These are phyloP conservation scores for Drosophila elegans DNA, from an alignment of 1,140 invertebrate genomes.

Conservation along the genomic window DNA sequence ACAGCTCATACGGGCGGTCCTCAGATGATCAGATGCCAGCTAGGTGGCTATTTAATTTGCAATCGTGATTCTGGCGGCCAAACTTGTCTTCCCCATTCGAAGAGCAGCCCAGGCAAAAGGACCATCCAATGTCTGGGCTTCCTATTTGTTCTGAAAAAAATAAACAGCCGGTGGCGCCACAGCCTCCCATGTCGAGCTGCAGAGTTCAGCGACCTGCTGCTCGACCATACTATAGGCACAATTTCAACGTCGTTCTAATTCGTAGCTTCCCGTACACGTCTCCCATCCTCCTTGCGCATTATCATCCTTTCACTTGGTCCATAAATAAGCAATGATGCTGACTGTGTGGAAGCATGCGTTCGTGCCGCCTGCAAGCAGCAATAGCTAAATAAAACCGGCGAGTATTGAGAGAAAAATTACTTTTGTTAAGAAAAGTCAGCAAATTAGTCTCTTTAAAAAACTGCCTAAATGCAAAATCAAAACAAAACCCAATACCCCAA, in stretches of 20 bases:
- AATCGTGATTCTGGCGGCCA: slow-evolving; percentile 22
- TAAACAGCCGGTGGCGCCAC: slow-evolving; percentile 14
- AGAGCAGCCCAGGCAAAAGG: slow-evolving; percentile 7
- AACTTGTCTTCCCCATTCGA: neutral
- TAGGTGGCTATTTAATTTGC: slow-evolving; percentile 5
- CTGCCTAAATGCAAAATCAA: too few species aligned
- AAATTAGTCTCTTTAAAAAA: slow-evolving; percentile 14
- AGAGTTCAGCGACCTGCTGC: slow-evolving; percentile 63
- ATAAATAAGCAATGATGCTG: slow-evolving; percentile 61
- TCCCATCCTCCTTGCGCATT: neutral
- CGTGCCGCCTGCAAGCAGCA: slow-evolving; percentile 5
- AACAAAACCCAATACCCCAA: too few species aligned
- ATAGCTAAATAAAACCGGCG: slow-evolving; percentile 26
- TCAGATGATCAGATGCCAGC: slow-evolving; percentile 3
- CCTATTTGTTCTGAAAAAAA: slow-evolving; percentile 32
- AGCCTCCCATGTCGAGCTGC: neutral
- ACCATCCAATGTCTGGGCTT: slow-evolving; percentile 11
- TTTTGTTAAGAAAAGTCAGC: slow-evolving; percentile 29
- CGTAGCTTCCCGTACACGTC: too few species aligned
- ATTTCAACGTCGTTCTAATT: slow-evolving; percentile 17
- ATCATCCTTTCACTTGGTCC: slow-evolving; percentile 7
- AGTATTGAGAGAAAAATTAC: slow-evolving; percentile 42
- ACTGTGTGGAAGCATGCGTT: slow-evolving; percentile 17
- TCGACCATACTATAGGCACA: slow-evolving; percentile 40
- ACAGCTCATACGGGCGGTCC: neutral